Evolutionary conservation across 2,888 invertebrate species (phyloP).

Genomic region (Zhuqinia jingwanae): DNA sequence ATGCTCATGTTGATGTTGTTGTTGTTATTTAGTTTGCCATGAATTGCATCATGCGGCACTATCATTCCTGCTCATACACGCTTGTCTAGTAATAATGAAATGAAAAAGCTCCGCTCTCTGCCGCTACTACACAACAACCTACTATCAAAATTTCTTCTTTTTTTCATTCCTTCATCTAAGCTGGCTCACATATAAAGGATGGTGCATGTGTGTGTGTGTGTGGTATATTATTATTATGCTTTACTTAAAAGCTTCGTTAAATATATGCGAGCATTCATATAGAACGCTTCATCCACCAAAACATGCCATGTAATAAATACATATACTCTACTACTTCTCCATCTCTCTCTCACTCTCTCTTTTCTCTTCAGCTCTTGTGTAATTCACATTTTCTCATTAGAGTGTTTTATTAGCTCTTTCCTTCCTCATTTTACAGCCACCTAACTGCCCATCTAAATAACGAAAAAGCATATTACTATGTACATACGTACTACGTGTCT

Average conservation of each 20-base stretch:
- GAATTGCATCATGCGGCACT: conserved; percentile 68
- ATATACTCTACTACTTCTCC: conserved; percentile 16
- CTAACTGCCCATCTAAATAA: conserved; percentile 72
- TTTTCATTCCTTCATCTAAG: background rate
- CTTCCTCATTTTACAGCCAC: conserved; percentile 72
- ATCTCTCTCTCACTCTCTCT: conserved; percentile 61
- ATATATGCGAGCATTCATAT: background rate
- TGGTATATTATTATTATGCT: background rate
- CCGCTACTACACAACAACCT: no score
- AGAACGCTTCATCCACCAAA: conserved; percentile 11
- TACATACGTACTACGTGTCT: conserved; percentile 45
- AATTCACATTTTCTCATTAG: conserved; percentile 77
- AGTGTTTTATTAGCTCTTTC: conserved; percentile 76
- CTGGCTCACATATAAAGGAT: background rate
- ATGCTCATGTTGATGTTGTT: conserved; percentile 65
- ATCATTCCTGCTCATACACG: conserved; percentile 63
- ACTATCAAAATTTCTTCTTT: background rate
- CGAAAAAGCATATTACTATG: conserved; percentile 59
- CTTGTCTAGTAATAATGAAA: conserved; percentile 60
- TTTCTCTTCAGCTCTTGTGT: conserved; percentile 66
- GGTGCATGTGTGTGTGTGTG: background rate
- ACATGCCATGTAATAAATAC: background rate
- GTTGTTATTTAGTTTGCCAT: conserved; percentile 66
- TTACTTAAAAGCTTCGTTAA: background rate
- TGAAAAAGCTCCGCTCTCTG: conserved; percentile 65